These are phyloP conservation scores for Nowickia ferox DNA, from an alignment of 2,888 invertebrate species.

Conservation along the genomic window DNA sequence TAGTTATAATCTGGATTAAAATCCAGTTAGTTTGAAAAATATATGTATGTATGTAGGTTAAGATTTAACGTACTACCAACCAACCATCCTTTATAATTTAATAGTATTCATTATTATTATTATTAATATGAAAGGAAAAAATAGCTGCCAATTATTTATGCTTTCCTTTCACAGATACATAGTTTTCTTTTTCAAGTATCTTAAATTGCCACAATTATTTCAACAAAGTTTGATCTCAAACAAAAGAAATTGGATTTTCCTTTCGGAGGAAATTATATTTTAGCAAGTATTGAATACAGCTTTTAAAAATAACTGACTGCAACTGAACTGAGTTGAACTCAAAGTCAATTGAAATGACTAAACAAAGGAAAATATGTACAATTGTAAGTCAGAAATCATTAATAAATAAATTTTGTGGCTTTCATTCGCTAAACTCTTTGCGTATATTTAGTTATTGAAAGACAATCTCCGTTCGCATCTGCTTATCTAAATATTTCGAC, in stretches of 20 bases:
- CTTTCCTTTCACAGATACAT: slow-evolving; percentile 8
- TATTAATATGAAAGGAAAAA: neutral
- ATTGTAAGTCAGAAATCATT: slow-evolving; percentile 35
- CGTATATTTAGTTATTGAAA: slow-evolving; percentile 27
- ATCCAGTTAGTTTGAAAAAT: neutral
- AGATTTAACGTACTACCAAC: neutral
- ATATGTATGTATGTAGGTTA: neutral
- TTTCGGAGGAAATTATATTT: slow-evolving; percentile 27
- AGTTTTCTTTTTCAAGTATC: neutral
- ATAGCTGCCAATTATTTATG: slow-evolving; percentile 24
- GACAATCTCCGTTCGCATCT: slow-evolving; percentile 48
- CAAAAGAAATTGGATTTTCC: slow-evolving; percentile 32
- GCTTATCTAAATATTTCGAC: slow-evolving; percentile 44
- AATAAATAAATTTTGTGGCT: slow-evolving; percentile 53
- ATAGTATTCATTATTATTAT: slow-evolving; percentile 5
- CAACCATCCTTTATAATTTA: neutral
- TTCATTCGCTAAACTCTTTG: slow-evolving; percentile 31
- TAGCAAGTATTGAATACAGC: slow-evolving; percentile 26
- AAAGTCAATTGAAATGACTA: slow-evolving; percentile 35
- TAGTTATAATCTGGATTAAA: neutral
- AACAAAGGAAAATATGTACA: slow-evolving; percentile 49
- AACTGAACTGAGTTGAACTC: slow-evolving; percentile 28
- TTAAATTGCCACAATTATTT: slow-evolving; percentile 46
- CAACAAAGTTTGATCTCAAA: slow-evolving; percentile 34
- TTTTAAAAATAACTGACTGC: slow-evolving; percentile 17